phyloP scores from a whole-genome alignment of 2,888 invertebrate species.

The Strigamia maritima region DNA sequence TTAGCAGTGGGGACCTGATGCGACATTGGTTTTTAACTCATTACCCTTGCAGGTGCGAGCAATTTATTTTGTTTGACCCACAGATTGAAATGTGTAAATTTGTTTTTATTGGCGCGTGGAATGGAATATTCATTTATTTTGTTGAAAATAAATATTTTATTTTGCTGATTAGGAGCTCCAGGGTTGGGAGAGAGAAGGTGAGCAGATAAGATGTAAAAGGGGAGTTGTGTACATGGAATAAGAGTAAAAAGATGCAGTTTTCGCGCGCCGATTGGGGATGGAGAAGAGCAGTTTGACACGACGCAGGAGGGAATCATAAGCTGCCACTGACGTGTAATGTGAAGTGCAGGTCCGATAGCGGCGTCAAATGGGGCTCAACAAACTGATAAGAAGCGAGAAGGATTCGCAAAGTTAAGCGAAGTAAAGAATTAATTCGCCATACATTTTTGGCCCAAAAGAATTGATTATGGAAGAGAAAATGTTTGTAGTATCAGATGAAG shows the following conservation, averaged over 20 bases:
- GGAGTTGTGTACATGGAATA: neutral
- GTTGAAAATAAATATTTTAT: neutral
- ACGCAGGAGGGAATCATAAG: constrained; percentile 2
- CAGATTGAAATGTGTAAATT: neutral
- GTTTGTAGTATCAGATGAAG: neutral
- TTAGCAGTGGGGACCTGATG: neutral
- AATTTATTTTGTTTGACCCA: neutral
- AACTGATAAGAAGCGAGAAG: neutral
- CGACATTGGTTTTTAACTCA: neutral
- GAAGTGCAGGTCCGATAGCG: neutral
- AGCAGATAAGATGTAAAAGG: neutral
- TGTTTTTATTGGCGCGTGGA: neutral
- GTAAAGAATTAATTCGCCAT: neutral
- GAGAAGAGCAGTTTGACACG: neutral
- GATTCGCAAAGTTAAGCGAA: neutral
- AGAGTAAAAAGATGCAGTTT: neutral
- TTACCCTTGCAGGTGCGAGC: neutral
- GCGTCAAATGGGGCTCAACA: neutral
- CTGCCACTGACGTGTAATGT: neutral
- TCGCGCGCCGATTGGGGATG: neutral
- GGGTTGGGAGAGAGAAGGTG: neutral
- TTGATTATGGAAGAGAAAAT: neutral
- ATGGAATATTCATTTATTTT: neutral
- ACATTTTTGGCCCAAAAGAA: neutral
- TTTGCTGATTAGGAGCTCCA: neutral